phyloP scores from a whole-genome alignment of 2,113 vertebrate species.

The Tyto alba region DNA sequence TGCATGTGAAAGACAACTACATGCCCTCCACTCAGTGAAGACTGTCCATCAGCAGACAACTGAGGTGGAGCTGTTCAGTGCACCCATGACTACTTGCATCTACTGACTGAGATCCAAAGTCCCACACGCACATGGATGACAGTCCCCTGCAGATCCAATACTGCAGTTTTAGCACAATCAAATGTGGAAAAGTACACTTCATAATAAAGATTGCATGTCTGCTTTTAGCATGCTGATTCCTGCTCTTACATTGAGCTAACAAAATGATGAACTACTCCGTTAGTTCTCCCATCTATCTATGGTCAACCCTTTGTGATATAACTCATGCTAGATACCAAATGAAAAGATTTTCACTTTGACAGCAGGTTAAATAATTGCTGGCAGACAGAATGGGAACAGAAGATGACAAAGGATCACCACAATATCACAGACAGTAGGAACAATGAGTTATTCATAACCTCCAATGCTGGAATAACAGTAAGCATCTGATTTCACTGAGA shows the following conservation, averaged over 20 bases:
- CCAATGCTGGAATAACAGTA: not conserved
- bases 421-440: not conserved
- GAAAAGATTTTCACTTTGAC: not conserved
- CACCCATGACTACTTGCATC: not conserved
- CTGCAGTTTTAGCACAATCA: not conserved
- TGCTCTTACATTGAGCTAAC: not conserved
- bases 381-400: not conserved
- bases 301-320: not conserved
- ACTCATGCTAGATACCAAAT: not conserved
- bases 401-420: not conserved
- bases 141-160: not conserved
- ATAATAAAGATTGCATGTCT: fast-evolving
- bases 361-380: not conserved
- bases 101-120: not conserved
- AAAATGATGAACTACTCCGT: not conserved
- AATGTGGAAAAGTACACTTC: not conserved
- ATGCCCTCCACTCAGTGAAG: not conserved
- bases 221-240: not conserved
- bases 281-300: not conserved
- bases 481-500: not conserved
- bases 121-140: not conserved
- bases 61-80: not conserved
- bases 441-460: not conserved
- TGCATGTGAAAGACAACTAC: not conserved
- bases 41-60: not conserved